These are phyloP conservation scores for Cassiopea xamachana DNA, from an alignment of 30 jellyfish, hydroid and myxozoan genomes.

Conservation along the genomic window DNA sequence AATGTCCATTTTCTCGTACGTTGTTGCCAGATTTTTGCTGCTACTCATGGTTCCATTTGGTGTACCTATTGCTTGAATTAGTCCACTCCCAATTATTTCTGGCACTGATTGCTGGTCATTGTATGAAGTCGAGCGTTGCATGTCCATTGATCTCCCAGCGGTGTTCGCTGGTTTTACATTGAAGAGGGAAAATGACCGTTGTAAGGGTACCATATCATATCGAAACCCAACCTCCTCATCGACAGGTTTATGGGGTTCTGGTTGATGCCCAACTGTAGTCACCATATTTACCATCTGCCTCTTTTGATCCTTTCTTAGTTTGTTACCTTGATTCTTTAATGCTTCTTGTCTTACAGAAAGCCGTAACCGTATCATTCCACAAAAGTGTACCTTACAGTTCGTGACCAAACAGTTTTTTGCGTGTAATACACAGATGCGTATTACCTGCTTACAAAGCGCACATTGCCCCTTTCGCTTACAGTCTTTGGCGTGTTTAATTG, in stretches of 20 bases:
- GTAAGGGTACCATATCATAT: neutral
- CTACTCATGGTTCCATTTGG: neutral
- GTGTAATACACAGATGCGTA: constrained; percentile 54
- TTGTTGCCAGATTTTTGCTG: constrained; percentile 6
- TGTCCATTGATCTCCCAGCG: neutral
- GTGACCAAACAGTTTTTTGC: constrained; percentile 40
- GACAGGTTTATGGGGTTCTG: neutral
- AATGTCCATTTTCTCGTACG: constrained; percentile 45
- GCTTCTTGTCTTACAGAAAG: constrained; percentile 21
- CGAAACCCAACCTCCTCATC: neutral
- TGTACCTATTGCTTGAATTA: neutral
- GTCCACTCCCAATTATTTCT: neutral
- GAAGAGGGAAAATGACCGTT: neutral
- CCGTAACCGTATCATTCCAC: constrained; percentile 34
- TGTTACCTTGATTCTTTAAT: neutral
- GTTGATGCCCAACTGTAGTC: neutral
- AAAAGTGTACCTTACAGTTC: constrained; percentile 31
- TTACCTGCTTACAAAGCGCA: constrained; percentile 40
- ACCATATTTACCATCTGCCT: neutral
- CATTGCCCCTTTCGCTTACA: constrained; percentile 55
- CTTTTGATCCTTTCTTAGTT: neutral
- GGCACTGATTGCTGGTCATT: neutral
- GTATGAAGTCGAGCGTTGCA: neutral
- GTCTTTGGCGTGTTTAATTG: constrained; percentile 29
- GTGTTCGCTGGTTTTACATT: neutral